Conservation (phyloP, 37 sponge, comb jelly and placozoan genomes). For the Tethya wilhelma region DNA sequence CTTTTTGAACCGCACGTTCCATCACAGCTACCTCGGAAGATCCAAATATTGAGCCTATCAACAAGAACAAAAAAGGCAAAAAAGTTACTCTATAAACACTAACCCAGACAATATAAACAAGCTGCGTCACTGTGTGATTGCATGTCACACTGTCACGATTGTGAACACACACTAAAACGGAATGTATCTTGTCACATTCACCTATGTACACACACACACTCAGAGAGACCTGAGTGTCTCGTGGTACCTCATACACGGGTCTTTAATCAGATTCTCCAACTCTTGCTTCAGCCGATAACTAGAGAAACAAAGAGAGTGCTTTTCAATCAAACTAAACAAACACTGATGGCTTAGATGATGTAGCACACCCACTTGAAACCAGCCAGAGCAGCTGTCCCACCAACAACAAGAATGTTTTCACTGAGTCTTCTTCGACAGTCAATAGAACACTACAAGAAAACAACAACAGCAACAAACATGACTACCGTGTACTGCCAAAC, state of each 20-base stretch:
- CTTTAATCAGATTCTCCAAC: conserved; percentile 31
- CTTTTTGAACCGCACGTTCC: conserved; percentile 73
- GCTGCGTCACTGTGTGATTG: no score
- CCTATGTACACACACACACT: background rate
- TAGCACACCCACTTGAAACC: conserved; percentile 77
- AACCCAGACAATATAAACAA: no score
- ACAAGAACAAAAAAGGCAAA: no score
- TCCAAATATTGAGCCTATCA: conserved; percentile 77
- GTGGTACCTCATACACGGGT: conserved; percentile 30
- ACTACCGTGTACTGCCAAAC: no score
- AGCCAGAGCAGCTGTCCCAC: conserved; percentile 72
- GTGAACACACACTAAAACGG: no score
- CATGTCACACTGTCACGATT: no score
- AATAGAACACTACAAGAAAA: conserved; percentile 63
- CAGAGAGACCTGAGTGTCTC: background rate
- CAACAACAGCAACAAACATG: no score
- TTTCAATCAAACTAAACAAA: background rate
- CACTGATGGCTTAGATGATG: background rate
- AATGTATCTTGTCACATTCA: no score
- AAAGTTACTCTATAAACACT: no score
- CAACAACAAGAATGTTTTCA: conserved; percentile 86
- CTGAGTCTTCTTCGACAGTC: conserved; percentile 71
- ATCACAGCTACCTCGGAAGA: conserved; percentile 66
- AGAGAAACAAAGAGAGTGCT: background rate
- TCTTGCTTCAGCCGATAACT: conserved; percentile 83